A percentile compares a stretch with the other conserved stretches of the same genome.
Evolutionary conservation across 2,888 invertebrate genomes (phyloP).

Genomic region (Diarsia brunnea): DNA sequence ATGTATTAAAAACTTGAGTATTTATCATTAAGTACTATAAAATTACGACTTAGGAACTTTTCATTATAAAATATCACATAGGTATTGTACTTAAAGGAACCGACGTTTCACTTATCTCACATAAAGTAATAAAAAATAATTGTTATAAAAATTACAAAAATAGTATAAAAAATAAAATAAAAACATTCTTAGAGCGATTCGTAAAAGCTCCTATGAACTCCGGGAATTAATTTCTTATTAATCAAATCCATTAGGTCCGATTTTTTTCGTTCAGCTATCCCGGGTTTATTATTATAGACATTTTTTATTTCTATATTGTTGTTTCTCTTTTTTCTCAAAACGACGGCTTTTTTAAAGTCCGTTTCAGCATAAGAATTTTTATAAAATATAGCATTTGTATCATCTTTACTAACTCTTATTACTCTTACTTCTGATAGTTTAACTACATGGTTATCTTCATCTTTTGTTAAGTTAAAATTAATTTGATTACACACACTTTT

Average conservation of each 20-base stretch:
- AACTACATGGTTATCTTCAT: not conserved
- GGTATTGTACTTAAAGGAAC: conserved; percentile 18
- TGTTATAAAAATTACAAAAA: conserved; percentile 18
- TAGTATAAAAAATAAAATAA: conserved; percentile 15
- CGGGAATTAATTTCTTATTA: conserved; percentile 6
- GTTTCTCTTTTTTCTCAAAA: conserved; percentile 15
- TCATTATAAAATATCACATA: conserved; percentile 18
- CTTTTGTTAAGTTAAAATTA: not conserved
- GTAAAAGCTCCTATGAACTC: conserved; percentile 7
- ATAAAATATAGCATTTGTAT: conserved; percentile 12
- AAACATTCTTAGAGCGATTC: conserved; percentile 16
- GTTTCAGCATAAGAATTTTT: conserved; percentile 13
- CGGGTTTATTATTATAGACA: conserved; percentile 11
- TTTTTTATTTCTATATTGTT: conserved; percentile 6
- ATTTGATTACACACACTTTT: not conserved
- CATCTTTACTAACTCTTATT: conserved; percentile 1
- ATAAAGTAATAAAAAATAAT: conserved; percentile 18
- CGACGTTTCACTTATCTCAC: conserved; percentile 17
- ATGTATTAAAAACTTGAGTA: conserved; percentile 9
- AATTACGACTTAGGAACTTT: conserved; percentile 18
- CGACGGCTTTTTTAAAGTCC: conserved; percentile 8
- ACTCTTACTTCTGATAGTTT: not conserved
- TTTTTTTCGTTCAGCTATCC: conserved; percentile 14
- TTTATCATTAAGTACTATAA: conserved; percentile 18
- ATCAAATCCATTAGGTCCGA: conserved; percentile 13